These are phyloP conservation scores for Microtus pennsylvanicus DNA, from an alignment of 2,113 vertebrate genomes.

Conservation along the genomic window DNA sequence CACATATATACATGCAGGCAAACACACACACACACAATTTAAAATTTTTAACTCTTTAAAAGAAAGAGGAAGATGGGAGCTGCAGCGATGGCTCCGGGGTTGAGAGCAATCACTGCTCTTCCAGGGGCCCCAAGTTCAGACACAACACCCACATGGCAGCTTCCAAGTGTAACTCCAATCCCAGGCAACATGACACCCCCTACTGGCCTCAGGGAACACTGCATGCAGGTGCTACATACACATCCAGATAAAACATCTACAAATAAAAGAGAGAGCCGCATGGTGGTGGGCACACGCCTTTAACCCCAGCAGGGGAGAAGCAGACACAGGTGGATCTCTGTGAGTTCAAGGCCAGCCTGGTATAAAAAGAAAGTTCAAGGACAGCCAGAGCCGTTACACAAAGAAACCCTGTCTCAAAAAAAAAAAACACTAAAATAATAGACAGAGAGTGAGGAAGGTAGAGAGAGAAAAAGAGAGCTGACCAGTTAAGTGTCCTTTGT, in stretches of 20 bases:
- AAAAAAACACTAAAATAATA: too few relatives aligned
- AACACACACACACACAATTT: not conserved
- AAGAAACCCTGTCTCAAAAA: too few relatives aligned
- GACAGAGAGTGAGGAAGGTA: not conserved
- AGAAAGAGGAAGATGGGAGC: too few relatives aligned
- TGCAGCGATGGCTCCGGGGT: not conserved
- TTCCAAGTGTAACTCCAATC: not conserved
- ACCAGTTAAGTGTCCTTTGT: not conserved
- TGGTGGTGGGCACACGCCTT: too few relatives aligned
- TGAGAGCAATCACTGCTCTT: not conserved
- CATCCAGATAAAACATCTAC: too few relatives aligned
- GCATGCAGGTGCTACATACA: not conserved
- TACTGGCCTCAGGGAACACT: not conserved
- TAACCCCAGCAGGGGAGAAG: too few relatives aligned
- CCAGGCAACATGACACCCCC: not conserved
- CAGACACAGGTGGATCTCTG: too few relatives aligned
- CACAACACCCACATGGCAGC: not conserved
- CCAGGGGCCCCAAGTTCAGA: not conserved
- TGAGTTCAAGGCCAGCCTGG: too few relatives aligned
- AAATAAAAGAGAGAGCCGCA: too few relatives aligned
- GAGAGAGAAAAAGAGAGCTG: not conserved
- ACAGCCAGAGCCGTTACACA: too few relatives aligned
- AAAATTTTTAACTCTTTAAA: not conserved
- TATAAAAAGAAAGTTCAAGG: too few relatives aligned
- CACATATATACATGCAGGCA: not conserved